These are phyloP conservation scores for Acrocera orbiculus DNA, from an alignment of 2,888 invertebrate genomes.

Conservation along the genomic window DNA sequence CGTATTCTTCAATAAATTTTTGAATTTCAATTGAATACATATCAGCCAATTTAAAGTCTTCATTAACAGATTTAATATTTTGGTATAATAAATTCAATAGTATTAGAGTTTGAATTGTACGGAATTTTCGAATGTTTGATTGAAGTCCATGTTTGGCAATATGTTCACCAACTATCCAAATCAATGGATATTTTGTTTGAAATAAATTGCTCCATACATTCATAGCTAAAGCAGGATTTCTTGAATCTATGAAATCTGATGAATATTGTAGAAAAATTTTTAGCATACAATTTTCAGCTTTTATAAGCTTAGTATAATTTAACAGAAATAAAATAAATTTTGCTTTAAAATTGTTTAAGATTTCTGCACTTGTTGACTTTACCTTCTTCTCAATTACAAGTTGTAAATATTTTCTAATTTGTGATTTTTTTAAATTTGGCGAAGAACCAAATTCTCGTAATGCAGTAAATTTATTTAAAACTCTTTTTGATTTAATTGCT, in stretches of 20 bases:
- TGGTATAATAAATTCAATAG: slow-evolving; percentile 46
- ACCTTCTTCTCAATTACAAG: slow-evolving; percentile 20
- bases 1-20: too few species aligned
- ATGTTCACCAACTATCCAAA: slow-evolving; percentile 38
- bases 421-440: slow-evolving; percentile 5
- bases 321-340: slow-evolving; percentile 21
- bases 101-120: slow-evolving; percentile 49
- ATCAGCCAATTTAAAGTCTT: slow-evolving; percentile 13
- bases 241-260: slow-evolving; percentile 19
- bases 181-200: slow-evolving; percentile 46
- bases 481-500: slow-evolving; percentile 38
- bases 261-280: slow-evolving; percentile 16
- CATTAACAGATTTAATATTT: slow-evolving; percentile 27
- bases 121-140: slow-evolving; percentile 41
- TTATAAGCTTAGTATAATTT: slow-evolving; percentile 11
- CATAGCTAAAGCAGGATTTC: slow-evolving; percentile 35
- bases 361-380: slow-evolving; percentile 15
- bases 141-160: slow-evolving; percentile 43
- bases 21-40: slow-evolving; percentile 17
- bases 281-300: slow-evolving; percentile 13
- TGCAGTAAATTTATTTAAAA: slow-evolving; percentile 17
- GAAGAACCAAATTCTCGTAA: slow-evolving; percentile 14
- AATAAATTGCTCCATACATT: slow-evolving; percentile 47
- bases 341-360: slow-evolving; percentile 18
- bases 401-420: slow-evolving; percentile 18